These are phyloP conservation scores for Contarinia nasturtii DNA, from an alignment of 1,140 invertebrate species.

Conservation along the genomic window DNA sequence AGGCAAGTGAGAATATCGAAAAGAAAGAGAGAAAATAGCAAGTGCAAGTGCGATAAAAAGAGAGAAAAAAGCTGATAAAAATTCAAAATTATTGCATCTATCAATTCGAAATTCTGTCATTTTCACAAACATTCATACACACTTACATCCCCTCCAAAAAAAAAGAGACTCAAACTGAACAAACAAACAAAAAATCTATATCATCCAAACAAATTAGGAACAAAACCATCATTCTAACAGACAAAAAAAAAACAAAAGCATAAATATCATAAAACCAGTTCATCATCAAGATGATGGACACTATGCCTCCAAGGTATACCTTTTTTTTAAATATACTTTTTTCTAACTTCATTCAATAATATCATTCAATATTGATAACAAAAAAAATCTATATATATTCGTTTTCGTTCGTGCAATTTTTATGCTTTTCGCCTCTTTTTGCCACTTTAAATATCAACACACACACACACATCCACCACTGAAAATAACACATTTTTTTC, in stretches of 20 bases:
- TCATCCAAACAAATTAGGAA: conserved; percentile 3
- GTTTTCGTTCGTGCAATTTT: neutral
- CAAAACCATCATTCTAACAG: conserved; percentile 4
- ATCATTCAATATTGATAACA: neutral
- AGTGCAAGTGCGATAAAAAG: neutral
- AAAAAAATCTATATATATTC: too few species aligned
- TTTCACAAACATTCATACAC: conserved; percentile 3
- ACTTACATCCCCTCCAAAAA: neutral
- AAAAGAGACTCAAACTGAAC: neutral
- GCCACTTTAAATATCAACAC: neutral
- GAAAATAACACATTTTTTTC: too few species aligned
- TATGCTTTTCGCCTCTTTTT: neutral
- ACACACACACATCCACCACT: neutral
- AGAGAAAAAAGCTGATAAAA: neutral
- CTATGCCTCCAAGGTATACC: conserved; percentile 25
- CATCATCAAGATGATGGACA: conserved; percentile 21
- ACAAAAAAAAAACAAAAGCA: conserved; percentile 4
- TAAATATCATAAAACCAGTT: conserved; percentile 7
- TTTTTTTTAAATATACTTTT: neutral
- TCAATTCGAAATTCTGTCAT: too few species aligned
- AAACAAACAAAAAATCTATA: conserved; percentile 7
- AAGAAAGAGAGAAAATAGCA: too few species aligned
- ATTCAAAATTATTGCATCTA: conserved; percentile 7
- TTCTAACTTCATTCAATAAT: neutral
- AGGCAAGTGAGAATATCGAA: too few species aligned